A percentile compares a stretch with the other conserved stretches of the same genome.
These are phyloP conservation scores for Oscheius sp. DNA, from an alignment of 2,888 invertebrate species.

Conservation along the genomic window DNA sequence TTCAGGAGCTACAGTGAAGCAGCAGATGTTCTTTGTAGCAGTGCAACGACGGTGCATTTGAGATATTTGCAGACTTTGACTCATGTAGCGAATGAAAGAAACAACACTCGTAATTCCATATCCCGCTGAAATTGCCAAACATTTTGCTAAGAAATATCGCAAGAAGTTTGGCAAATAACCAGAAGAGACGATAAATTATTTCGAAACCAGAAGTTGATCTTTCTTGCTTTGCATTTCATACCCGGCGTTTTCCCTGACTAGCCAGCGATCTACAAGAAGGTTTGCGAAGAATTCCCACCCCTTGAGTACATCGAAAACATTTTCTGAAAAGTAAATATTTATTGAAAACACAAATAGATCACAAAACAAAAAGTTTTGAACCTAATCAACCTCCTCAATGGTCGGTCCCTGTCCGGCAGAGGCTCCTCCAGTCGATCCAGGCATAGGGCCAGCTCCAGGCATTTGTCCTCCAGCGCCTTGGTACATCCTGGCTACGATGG, in stretches of 20 bases:
- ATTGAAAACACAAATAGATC: no score
- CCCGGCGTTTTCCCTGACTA: no score
- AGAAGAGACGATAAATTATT: no score
- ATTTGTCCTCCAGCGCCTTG: slow-evolving; percentile 84
- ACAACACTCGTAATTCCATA: slow-evolving; percentile 70
- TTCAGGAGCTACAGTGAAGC: slow-evolving; percentile 83
- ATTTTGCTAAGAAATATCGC: slow-evolving; percentile 47
- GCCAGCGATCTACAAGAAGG: no score
- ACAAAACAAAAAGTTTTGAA: no score
- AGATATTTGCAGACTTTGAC: slow-evolving; percentile 93
- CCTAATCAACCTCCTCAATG: slow-evolving; percentile 78
- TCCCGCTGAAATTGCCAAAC: slow-evolving; percentile 63
- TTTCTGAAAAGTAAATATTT: no score
- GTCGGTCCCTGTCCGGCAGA: slow-evolving; percentile 75
- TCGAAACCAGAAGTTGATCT: no score
- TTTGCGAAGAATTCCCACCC: no score
- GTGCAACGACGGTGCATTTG: slow-evolving; percentile 91
- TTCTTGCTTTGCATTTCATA: no score
- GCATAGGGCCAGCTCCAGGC: slow-evolving; percentile 77
- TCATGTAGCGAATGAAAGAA: slow-evolving; percentile 79
- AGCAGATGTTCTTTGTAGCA: slow-evolving; percentile 86
- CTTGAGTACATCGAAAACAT: no score
- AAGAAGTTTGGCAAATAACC: no score
- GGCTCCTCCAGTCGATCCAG: slow-evolving; percentile 78
- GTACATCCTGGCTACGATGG: slow-evolving; percentile 93